phyloP scores from a whole-genome alignment of 2,797 vertebrate species.

The Melanotaenia trifasciata region DNA sequence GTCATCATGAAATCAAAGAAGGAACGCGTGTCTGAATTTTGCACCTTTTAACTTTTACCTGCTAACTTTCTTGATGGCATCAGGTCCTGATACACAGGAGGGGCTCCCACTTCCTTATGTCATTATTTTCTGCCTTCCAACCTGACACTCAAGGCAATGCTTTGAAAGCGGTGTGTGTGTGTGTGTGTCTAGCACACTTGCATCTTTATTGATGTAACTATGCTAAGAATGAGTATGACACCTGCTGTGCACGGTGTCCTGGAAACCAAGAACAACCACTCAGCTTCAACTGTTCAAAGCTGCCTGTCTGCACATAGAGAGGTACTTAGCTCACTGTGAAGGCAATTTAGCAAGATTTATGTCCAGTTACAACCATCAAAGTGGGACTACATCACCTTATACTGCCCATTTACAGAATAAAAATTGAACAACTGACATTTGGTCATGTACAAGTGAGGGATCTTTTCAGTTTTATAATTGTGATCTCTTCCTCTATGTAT shows the following conservation, averaged over 20 bases:
- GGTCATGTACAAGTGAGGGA: slow-evolving; percentile 38
- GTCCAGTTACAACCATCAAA: slow-evolving; percentile 59
- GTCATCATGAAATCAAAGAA: neutral
- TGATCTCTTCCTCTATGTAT: slow-evolving; percentile 22
- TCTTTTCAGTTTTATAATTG: slow-evolving; percentile 35
- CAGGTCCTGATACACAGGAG: slow-evolving; percentile 1
- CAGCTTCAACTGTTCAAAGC: slow-evolving; percentile 61
- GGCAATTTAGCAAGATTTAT: slow-evolving; percentile 70
- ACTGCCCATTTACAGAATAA: slow-evolving; percentile 52
- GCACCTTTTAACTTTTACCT: slow-evolving; percentile 3
- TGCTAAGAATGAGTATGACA: slow-evolving; percentile 61
- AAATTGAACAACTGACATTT: slow-evolving; percentile 55
- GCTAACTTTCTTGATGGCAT: neutral
- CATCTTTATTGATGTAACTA: slow-evolving; percentile 56
- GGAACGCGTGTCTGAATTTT: too few species aligned
- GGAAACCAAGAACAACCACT: slow-evolving; percentile 64
- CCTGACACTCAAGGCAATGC: slow-evolving; percentile 40
- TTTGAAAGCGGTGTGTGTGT: slow-evolving; percentile 28
- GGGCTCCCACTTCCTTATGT: slow-evolving; percentile 7
- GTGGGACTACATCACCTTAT: slow-evolving; percentile 62
- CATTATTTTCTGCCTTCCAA: slow-evolving; percentile 37
- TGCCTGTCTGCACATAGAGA: slow-evolving; percentile 61
- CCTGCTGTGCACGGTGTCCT: slow-evolving; percentile 60
- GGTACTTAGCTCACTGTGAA: slow-evolving; percentile 66
- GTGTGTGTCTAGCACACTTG: slow-evolving; percentile 18